Evolutionary conservation across 1,140 invertebrate species (phyloP).

Genomic region (Drosophila athabasca): DNA sequence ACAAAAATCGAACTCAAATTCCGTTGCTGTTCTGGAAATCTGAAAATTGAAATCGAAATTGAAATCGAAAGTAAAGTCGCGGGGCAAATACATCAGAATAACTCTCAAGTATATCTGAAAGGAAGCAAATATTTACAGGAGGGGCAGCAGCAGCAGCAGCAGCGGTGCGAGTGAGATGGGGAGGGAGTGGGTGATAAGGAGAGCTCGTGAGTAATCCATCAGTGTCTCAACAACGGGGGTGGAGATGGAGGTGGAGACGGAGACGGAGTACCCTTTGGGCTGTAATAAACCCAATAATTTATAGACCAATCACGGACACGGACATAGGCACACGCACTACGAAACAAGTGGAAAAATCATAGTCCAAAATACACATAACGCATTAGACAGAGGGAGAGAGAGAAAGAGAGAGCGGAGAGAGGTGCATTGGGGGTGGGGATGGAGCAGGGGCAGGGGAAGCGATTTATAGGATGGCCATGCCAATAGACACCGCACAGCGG

Average conservation of each 20-base stretch:
- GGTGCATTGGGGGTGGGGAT: not conserved
- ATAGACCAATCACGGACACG: constrained; percentile 70
- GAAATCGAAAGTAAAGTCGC: constrained; percentile 68
- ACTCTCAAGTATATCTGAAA: constrained; percentile 9
- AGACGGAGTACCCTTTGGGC: constrained; percentile 12
- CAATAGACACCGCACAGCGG: constrained; percentile 78
- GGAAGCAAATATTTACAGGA: constrained; percentile 58
- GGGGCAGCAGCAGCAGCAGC: too few relatives aligned
- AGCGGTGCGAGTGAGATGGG: constrained; percentile 24
- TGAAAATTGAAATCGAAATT: constrained; percentile 40
- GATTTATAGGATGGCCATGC: constrained; percentile 76
- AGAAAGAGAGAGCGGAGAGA: not conserved
- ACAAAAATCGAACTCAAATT: constrained; percentile 24
- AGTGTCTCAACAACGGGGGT: constrained; percentile 62
- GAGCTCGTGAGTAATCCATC: constrained; percentile 63
- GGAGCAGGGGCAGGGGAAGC: constrained; percentile 22
- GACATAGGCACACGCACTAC: constrained; percentile 60
- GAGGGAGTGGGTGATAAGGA: constrained; percentile 30
- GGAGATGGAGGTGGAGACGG: constrained; percentile 37
- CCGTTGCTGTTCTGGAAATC: constrained; percentile 20
- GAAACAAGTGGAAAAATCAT: constrained; percentile 77
- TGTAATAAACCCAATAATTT: constrained; percentile 75
- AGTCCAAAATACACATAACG: constrained; percentile 80
- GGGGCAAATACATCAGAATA: constrained; percentile 51
- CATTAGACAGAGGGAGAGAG: constrained; percentile 51